Conservation (phyloP, 1,140 invertebrate genomes). For the Protaetia brevitarsis region DNA sequence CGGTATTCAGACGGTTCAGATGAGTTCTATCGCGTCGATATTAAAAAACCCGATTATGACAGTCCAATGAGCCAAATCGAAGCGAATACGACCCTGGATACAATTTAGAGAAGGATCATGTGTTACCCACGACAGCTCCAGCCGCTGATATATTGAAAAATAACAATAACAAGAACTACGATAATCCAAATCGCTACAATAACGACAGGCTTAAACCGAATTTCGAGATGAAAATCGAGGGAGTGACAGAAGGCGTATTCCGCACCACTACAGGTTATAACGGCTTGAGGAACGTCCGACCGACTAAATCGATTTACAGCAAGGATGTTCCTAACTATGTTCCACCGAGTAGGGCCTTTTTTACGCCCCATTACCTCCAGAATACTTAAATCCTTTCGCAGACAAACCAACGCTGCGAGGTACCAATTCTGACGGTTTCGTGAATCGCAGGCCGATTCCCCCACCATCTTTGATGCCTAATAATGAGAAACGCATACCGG, state of each 20-base stretch:
- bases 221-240: slow-evolving; percentile 31
- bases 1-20: slow-evolving; percentile 47
- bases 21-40: slow-evolving; percentile 44
- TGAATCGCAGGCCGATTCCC: slow-evolving; percentile 66
- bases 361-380: slow-evolving; percentile 76
- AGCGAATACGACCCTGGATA: slow-evolving; percentile 55
- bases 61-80: slow-evolving; percentile 26
- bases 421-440: slow-evolving; percentile 61
- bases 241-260: slow-evolving; percentile 43
- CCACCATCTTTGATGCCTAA: slow-evolving; percentile 72
- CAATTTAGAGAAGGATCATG: slow-evolving; percentile 65
- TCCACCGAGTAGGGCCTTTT: slow-evolving; percentile 70
- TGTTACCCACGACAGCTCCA: slow-evolving; percentile 63
- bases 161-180: slow-evolving; percentile 66
- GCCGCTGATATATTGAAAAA: slow-evolving; percentile 69
- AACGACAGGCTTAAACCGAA: slow-evolving; percentile 46
- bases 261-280: slow-evolving; percentile 46
- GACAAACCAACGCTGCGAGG: slow-evolving; percentile 79
- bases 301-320: slow-evolving; percentile 53
- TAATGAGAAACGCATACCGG: slow-evolving; percentile 69
- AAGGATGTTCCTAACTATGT: slow-evolving; percentile 74
- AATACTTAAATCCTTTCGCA: slow-evolving; percentile 76
- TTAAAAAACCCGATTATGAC: slow-evolving; percentile 40
- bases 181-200: slow-evolving; percentile 58
- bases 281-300: slow-evolving; percentile 50